phyloP scores from a whole-genome alignment of 2,113 vertebrate genomes.

The Microcebus lehilahytsara region DNA sequence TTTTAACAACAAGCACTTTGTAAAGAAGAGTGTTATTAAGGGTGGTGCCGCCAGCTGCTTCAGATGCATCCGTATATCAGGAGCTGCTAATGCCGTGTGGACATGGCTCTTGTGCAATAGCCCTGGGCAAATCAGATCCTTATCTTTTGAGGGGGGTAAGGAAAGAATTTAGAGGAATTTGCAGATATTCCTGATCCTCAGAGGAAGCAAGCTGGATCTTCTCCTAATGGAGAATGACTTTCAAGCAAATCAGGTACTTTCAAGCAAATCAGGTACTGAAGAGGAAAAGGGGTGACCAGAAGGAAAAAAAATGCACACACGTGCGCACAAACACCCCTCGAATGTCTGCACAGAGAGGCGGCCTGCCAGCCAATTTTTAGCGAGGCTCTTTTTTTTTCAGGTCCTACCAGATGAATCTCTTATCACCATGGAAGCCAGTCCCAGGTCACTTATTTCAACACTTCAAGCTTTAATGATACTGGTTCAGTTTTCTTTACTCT shows the following conservation, averaged over 20 bases:
- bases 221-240: neutral
- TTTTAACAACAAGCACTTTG: slow-evolving; percentile 82
- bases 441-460: slow-evolving; percentile 77
- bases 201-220: neutral
- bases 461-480: slow-evolving; percentile 59
- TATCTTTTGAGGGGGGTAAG: neutral
- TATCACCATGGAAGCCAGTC: slow-evolving; percentile 62
- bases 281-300: slow-evolving; percentile 28
- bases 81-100: slow-evolving; percentile 50
- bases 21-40: slow-evolving; percentile 82
- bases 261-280: slow-evolving; percentile 15
- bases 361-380: slow-evolving; percentile 11
- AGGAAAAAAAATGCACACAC: neutral
- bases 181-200: neutral
- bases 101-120: slow-evolving; percentile 48
- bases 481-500: slow-evolving; percentile 66
- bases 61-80: slow-evolving; percentile 76
- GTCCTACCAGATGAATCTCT: slow-evolving; percentile 77
- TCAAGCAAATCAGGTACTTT: slow-evolving; percentile 34
- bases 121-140: slow-evolving; percentile 54
- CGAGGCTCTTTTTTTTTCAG: slow-evolving; percentile 37
- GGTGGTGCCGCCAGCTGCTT: slow-evolving; percentile 68
- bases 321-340: too few relatives aligned
- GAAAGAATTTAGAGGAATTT: slow-evolving; percentile 13
- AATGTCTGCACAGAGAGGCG: neutral